Percentiles rank a stretch among this genome's conserved stretches.
Conservation (phyloP, 2,888 invertebrate species). For the Apamea monoglypha region DNA sequence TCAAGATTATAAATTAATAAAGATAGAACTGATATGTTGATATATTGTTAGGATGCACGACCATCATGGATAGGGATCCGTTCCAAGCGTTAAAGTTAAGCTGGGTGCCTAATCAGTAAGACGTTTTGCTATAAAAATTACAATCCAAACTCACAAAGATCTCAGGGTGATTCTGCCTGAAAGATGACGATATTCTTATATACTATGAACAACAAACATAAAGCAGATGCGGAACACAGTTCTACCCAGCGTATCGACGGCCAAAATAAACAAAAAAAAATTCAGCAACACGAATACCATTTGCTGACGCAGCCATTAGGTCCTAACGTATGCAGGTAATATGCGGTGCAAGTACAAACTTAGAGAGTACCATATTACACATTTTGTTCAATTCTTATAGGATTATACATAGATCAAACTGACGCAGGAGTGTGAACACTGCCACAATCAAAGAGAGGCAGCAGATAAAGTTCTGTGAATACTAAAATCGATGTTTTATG, state of each 20-base stretch:
- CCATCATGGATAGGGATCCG: neutral
- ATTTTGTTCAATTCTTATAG: neutral
- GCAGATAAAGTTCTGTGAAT: neutral
- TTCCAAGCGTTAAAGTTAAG: neutral
- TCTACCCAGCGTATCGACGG: neutral
- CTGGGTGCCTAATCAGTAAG: neutral
- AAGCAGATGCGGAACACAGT: no score
- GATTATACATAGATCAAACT: neutral
- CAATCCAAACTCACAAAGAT: neutral
- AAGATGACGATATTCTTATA: neutral
- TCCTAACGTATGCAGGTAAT: neutral
- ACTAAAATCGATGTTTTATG: constrained; percentile 4
- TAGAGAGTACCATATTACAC: neutral
- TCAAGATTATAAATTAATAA: constrained; percentile 12
- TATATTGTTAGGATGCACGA: neutral
- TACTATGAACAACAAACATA: no score
- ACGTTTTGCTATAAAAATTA: neutral
- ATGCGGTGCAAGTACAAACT: neutral
- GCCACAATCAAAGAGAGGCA: neutral
- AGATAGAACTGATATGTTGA: neutral
- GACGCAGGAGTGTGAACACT: neutral
- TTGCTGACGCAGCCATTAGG: neutral
- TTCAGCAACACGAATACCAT: neutral
- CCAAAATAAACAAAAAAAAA: neutral
- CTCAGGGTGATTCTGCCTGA: neutral